Conservation (phyloP, 30 jellyfish, hydroid and myxozoan species). For the Aurelia coerulea region DNA sequence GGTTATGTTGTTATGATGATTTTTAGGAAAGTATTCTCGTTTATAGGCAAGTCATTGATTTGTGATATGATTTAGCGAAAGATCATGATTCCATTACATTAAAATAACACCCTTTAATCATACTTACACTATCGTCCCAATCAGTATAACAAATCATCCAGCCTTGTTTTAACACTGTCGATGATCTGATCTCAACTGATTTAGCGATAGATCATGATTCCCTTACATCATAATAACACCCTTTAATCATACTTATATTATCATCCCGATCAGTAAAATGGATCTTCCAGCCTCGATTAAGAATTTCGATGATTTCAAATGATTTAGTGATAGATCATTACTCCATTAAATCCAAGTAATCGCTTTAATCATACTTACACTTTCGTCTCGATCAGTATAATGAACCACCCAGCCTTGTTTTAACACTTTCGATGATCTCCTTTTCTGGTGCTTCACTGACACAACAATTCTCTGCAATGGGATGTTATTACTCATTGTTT, state of each 20-base stretch:
- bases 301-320: conserved; percentile 45
- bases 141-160: conserved; percentile 94
- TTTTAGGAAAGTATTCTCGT: too few relatives aligned
- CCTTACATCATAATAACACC: too few relatives aligned
- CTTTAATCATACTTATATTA: conserved; percentile 35
- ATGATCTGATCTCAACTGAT: conserved; percentile 45
- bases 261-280: conserved; percentile 81
- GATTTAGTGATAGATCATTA: not conserved
- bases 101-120: too few relatives aligned
- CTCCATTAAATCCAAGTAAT: not conserved
- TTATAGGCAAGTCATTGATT: too few relatives aligned
- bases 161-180: conserved; percentile 85
- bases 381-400: conserved; percentile 74
- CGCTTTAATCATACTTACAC: conserved; percentile 39
- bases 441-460: conserved; percentile 82
- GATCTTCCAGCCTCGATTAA: conserved; percentile 87
- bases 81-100: not conserved
- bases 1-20: too few relatives aligned
- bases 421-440: conserved; percentile 87
- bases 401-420: conserved; percentile 96
- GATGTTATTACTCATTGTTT: conserved; percentile 81
- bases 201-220: not conserved
- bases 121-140: conserved; percentile 74
- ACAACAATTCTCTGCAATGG: conserved; percentile 95
- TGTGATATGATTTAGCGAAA: too few relatives aligned